phyloP scores from a whole-genome alignment of 35 echinoderm and acorn worm genomes.

The Ptychodera flava region DNA sequence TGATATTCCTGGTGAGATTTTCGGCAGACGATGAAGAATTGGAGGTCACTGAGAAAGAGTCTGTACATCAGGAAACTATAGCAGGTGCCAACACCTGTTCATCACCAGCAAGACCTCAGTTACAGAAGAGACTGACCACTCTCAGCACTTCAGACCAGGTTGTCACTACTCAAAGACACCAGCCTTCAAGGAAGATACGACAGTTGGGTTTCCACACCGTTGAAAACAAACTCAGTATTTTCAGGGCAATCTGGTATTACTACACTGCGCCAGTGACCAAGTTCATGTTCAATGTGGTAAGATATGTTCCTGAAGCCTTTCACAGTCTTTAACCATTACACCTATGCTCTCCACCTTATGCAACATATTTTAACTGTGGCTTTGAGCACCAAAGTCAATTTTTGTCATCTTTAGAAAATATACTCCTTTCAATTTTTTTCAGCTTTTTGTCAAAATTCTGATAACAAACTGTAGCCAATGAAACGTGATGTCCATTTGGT shows the following conservation, averaged over 20 bases:
- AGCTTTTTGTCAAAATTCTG: no score
- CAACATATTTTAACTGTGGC: no score
- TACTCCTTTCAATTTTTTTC: no score
- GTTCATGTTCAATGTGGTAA: background rate
- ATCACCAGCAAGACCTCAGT: background rate
- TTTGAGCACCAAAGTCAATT: no score
- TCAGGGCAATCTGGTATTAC: background rate
- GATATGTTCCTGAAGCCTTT: no score
- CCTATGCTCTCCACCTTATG: no score
- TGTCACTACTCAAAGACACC: background rate
- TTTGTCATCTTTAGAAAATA: no score
- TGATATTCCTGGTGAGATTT: slow-evolving; percentile 60
- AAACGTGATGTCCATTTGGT: no score
- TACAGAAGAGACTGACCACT: background rate
- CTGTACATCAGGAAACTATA: background rate
- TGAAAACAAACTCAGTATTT: background rate
- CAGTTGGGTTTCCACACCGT: background rate
- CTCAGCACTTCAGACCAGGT: background rate
- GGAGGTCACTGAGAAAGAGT: background rate
- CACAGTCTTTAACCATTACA: no score
- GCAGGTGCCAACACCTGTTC: no score
- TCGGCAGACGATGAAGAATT: slow-evolving; percentile 45
- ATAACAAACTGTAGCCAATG: no score
- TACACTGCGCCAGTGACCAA: background rate
- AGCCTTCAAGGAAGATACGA: background rate